A percentile compares a stretch with the other conserved stretches of the same genome.
These are phyloP conservation scores for Prolemur simus DNA, from an alignment of 2,113 vertebrate genomes.

Conservation along the genomic window DNA sequence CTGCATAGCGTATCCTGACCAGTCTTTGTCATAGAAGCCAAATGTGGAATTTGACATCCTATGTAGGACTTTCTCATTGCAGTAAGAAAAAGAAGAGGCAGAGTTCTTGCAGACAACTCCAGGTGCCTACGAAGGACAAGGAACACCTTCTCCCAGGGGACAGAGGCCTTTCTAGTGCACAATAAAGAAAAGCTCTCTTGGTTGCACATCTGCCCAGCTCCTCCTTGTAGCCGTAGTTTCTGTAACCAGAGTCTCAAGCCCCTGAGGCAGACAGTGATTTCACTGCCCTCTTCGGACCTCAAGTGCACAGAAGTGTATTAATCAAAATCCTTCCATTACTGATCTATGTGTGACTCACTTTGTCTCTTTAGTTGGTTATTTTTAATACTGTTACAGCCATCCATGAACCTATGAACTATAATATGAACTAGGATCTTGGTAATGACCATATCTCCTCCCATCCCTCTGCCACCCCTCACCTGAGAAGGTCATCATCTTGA, in stretches of 20 bases:
- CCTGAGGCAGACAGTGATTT: not conserved
- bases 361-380: not conserved
- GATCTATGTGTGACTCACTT: not conserved
- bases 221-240: rapidly evolving
- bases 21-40: not conserved
- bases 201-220: not conserved
- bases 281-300: not conserved
- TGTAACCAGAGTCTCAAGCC: not conserved
- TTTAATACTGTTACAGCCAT: not conserved
- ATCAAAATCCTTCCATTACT: not conserved
- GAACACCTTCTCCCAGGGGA: not conserved
- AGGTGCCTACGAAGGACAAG: not conserved
- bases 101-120: not conserved
- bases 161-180: not conserved
- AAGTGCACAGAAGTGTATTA: not conserved
- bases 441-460: too few relatives aligned
- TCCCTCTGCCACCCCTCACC: not conserved
- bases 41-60: not conserved
- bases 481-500: not conserved
- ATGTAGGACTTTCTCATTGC: not conserved
- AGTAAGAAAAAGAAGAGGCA: not conserved
- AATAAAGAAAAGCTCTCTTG: not conserved
- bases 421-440: not conserved
- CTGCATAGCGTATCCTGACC: not conserved
- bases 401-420: not conserved